phyloP scores from a whole-genome alignment of 2,797 vertebrate species.

The Pitangus sulphuratus region DNA sequence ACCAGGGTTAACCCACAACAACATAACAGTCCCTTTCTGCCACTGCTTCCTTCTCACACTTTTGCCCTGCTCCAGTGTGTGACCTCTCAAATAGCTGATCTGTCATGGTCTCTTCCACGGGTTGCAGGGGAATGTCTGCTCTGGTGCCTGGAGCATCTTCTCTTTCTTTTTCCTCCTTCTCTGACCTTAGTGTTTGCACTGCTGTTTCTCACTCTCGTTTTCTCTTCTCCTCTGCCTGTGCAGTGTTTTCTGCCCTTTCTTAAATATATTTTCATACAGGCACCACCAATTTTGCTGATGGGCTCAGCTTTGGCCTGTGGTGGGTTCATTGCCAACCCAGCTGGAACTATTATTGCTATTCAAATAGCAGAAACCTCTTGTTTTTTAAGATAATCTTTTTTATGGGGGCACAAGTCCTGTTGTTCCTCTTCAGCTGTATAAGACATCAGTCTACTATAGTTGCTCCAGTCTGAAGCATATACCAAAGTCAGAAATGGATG shows the following conservation, averaged over 20 bases:
- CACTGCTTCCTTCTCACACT: neutral
- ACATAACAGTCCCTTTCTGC: neutral
- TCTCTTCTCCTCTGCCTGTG: no score
- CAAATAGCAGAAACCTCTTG: neutral
- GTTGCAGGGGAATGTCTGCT: neutral
- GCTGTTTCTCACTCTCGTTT: neutral
- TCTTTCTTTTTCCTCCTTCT: neutral
- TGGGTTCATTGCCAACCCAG: neutral
- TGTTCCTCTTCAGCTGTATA: neutral
- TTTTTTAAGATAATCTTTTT: neutral
- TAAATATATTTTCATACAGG: neutral
- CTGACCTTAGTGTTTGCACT: neutral
- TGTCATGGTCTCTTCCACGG: neutral
- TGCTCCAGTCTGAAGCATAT: neutral
- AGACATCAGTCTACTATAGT: neutral
- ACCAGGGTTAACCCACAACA: neutral
- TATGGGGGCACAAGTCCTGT: neutral
- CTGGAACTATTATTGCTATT: neutral
- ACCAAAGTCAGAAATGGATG: neutral
- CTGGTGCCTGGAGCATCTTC: neutral
- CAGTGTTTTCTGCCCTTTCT: neutral
- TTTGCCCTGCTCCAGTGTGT: neutral
- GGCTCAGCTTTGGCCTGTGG: neutral
- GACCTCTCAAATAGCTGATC: neutral
- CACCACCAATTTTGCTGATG: neutral